phyloP scores from a whole-genome alignment of 2,888 invertebrate genomes.

The Diloba caeruleocephala region DNA sequence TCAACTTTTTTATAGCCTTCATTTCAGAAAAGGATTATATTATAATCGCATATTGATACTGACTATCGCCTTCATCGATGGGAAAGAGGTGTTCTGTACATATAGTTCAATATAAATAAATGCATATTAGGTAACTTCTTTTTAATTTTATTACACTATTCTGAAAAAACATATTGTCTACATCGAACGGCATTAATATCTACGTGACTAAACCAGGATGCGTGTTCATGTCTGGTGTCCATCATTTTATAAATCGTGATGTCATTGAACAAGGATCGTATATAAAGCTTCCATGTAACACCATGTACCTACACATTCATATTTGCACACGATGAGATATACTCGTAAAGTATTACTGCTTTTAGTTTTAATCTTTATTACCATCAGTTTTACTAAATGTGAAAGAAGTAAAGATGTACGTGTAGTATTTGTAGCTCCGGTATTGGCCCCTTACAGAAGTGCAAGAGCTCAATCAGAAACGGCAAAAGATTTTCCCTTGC shows the following conservation, averaged over 20 bases:
- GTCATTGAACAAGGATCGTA: constrained; percentile 68
- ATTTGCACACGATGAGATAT: constrained; percentile 66
- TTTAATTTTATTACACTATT: too few species aligned
- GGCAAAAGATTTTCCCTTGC: constrained; percentile 79
- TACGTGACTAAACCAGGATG: constrained; percentile 37
- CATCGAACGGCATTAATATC: not conserved
- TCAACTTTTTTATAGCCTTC: too few species aligned
- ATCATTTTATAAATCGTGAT: constrained; percentile 71
- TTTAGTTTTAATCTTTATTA: constrained; percentile 11
- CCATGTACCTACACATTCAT: constrained; percentile 66
- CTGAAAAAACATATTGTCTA: too few species aligned
- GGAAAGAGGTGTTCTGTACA: too few species aligned
- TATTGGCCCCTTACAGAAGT: constrained; percentile 68
- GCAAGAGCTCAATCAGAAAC: constrained; percentile 67
- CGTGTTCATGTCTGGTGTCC: constrained; percentile 24
- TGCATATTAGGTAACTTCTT: too few species aligned
- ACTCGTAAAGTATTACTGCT: constrained; percentile 20
- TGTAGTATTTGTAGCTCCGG: constrained; percentile 68
- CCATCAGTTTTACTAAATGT: constrained; percentile 16
- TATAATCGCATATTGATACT: too few species aligned
- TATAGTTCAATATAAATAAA: too few species aligned
- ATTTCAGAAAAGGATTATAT: too few species aligned
- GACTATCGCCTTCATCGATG: too few species aligned
- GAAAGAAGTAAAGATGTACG: constrained; percentile 43
- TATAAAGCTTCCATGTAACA: constrained; percentile 71